A percentile compares a stretch with the other conserved stretches of the same genome.
phyloP scores from a whole-genome alignment of 2,888 invertebrate genomes.

The Rhogogaster chlorosoma region DNA sequence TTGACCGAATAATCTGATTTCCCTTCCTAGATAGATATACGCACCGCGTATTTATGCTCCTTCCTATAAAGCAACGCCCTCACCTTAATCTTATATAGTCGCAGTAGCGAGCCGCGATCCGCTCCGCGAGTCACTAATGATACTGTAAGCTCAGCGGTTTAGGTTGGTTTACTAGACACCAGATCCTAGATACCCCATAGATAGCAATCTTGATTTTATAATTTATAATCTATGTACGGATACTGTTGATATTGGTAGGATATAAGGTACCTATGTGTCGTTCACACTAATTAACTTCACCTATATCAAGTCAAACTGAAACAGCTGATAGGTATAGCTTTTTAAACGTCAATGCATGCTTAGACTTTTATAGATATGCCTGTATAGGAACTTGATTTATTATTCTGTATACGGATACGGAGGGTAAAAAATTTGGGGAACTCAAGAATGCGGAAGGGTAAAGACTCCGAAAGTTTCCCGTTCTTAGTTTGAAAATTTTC shows the following conservation, averaged over 20 bases:
- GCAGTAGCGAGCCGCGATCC: slow-evolving; percentile 5
- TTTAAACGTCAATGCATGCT: background rate
- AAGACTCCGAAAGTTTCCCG: no score
- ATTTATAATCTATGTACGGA: slow-evolving; percentile 27
- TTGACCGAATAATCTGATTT: no score
- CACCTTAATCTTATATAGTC: background rate
- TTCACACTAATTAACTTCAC: background rate
- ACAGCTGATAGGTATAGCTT: background rate
- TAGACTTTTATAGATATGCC: background rate
- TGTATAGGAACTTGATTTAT: background rate
- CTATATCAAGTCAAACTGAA: background rate
- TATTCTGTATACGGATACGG: background rate
- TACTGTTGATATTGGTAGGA: background rate
- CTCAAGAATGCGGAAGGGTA: no score
- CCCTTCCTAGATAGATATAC: background rate
- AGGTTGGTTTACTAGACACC: slow-evolving; percentile 35
- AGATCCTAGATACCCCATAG: slow-evolving; percentile 36
- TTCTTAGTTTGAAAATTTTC: no score
- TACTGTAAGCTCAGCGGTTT: slow-evolving; percentile 41
- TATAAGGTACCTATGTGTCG: background rate
- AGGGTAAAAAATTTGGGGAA: no score
- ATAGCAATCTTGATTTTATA: slow-evolving; percentile 41
- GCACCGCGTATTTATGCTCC: background rate
- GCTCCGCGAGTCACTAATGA: slow-evolving; percentile 42
- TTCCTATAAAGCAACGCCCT: background rate